Percentiles rank a stretch among this genome's conserved stretches.
Conservation (phyloP, 92 coral and sea anemone species). For the Parazoanthus atlanticus region DNA sequence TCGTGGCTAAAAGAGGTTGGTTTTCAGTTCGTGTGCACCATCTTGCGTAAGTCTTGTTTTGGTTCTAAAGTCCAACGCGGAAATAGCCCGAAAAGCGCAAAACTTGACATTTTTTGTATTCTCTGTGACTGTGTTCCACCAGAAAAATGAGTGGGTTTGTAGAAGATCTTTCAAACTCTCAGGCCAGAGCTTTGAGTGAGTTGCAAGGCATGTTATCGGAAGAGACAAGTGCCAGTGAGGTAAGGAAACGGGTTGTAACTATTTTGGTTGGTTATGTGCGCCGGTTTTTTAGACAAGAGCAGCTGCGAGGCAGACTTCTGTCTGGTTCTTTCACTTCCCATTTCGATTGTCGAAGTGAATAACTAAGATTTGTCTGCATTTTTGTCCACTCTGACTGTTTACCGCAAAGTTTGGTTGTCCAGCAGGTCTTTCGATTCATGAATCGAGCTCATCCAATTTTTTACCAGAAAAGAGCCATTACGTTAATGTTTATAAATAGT, state of each 20-base stretch:
- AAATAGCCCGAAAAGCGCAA: not conserved
- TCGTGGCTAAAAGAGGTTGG: not conserved
- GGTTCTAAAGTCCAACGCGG: not conserved
- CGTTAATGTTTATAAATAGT: constrained; percentile 41
- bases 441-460: not conserved
- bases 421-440: not conserved
- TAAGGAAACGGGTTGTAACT: constrained; percentile 36
- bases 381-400: not conserved
- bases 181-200: constrained; percentile 69
- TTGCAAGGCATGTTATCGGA: constrained; percentile 71
- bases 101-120: not conserved
- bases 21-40: not conserved
- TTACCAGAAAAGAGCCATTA: constrained; percentile 17
- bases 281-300: not conserved
- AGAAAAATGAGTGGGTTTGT: constrained; percentile 68
- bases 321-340: not conserved
- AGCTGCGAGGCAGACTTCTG: too few species aligned
- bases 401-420: not conserved
- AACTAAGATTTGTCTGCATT: not conserved
- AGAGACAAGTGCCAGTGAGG: constrained; percentile 82
- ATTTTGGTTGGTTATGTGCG: not conserved
- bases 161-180: constrained; percentile 69
- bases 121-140: not conserved
- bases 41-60: not conserved
- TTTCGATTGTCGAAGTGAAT: not conserved